These are phyloP conservation scores for Pteronura brasiliensis DNA, from an alignment of 2,113 vertebrate species.

Conservation along the genomic window DNA sequence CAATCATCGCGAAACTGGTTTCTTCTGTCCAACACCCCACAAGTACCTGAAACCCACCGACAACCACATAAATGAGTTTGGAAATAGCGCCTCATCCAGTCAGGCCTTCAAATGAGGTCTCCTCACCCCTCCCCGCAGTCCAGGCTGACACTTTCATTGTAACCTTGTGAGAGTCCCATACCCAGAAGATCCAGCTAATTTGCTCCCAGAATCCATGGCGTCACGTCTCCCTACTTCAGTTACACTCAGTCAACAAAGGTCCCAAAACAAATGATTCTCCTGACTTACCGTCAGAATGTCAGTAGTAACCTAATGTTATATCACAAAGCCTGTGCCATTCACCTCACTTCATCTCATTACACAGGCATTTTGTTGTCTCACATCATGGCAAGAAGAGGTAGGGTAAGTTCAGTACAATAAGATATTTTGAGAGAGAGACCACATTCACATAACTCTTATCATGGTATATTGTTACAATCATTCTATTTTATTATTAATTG, in stretches of 20 bases:
- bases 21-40: not conserved
- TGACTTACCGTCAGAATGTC: not conserved
- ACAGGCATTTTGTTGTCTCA: not conserved
- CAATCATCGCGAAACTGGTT: not conserved
- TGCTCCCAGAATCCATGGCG: not conserved
- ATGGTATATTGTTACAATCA: not conserved
- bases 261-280: not conserved
- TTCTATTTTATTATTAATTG: not conserved
- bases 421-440: not conserved
- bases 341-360: not conserved
- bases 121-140: rapidly evolving
- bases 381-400: not conserved
- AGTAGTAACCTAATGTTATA: not conserved
- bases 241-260: not conserved
- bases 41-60: not conserved
- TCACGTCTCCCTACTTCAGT: not conserved
- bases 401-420: not conserved
- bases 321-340: not conserved
- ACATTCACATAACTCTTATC: not conserved
- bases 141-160: not conserved
- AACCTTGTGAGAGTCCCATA: not conserved
- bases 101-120: not conserved
- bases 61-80: not conserved
- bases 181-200: not conserved
- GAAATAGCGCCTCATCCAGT: not conserved